Percentiles rank a stretch among this genome's conserved stretches.
phyloP scores from a whole-genome alignment of 2,797 vertebrate species.

The Hoplostethus mediterraneus region DNA sequence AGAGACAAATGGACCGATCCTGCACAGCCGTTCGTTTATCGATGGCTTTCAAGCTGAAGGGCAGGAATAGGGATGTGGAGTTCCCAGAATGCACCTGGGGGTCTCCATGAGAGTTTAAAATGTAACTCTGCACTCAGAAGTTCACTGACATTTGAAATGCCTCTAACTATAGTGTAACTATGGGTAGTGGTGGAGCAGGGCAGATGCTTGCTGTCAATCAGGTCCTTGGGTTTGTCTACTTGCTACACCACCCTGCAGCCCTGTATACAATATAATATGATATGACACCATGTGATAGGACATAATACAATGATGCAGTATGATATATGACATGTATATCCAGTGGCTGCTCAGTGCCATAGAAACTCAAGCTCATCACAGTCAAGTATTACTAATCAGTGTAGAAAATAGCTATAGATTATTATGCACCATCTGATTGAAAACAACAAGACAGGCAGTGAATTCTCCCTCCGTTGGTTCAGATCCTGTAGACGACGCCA shows the following conservation, averaged over 20 bases:
- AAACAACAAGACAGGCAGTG: slow-evolving; percentile 29
- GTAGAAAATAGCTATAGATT: neutral
- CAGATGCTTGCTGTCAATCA: too few species aligned
- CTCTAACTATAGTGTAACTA: neutral
- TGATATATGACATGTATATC: neutral
- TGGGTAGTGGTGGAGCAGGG: neutral
- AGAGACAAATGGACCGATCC: slow-evolving; percentile 75
- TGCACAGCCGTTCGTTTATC: slow-evolving; percentile 62
- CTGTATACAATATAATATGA: neutral
- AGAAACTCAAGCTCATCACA: neutral
- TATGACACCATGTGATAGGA: neutral
- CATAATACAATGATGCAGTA: neutral
- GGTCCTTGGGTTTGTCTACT: neutral
- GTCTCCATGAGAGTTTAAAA: neutral
- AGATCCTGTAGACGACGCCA: slow-evolving; percentile 42
- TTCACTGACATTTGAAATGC: slow-evolving; percentile 2
- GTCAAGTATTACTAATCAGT: neutral
- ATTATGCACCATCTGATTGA: slow-evolving; percentile 33
- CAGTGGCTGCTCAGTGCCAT: neutral
- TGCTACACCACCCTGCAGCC: neutral
- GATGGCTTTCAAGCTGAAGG: slow-evolving; percentile 54
- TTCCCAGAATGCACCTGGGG: slow-evolving; percentile 16
- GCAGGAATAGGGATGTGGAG: slow-evolving; percentile 37
- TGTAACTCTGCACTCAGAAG: neutral
- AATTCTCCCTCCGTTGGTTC: slow-evolving; percentile 37